These are phyloP conservation scores for Caenorhabditis remanei DNA, from an alignment of 1,140 invertebrate species.

Conservation along the genomic window DNA sequence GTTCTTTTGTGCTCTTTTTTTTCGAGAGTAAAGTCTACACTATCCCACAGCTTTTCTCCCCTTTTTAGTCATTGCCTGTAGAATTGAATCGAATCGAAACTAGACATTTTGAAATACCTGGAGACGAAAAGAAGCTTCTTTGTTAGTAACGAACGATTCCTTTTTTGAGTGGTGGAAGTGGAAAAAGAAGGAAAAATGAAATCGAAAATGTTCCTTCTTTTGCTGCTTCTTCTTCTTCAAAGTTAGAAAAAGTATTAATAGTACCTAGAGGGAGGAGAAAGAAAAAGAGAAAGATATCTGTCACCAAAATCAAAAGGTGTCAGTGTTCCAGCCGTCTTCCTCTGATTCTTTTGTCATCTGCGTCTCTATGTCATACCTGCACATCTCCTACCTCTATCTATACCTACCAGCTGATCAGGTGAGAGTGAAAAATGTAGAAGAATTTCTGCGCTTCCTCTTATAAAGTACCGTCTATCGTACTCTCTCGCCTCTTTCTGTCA, in stretches of 20 bases:
- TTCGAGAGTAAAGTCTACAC: not conserved
- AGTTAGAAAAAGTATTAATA: not conserved
- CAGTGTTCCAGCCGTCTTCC: conserved; percentile 20
- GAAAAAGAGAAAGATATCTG: conserved; percentile 10
- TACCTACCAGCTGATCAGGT: conserved; percentile 44
- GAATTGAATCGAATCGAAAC: not conserved
- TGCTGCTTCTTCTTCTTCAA: not conserved
- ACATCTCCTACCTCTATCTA: not conserved
- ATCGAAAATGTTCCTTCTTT: not conserved
- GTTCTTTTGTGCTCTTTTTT: conserved; percentile 38
- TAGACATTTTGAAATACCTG: not conserved
- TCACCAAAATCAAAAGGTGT: conserved; percentile 2
- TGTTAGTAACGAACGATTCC: not conserved
- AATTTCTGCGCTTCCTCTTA: not conserved
- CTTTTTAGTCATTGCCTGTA: not conserved
- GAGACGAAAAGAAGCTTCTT: not conserved
- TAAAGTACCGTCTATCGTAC: conserved; percentile 25
- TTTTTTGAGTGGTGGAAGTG: not conserved
- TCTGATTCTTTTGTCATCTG: not conserved
- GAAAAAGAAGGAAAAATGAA: conserved; percentile 1
- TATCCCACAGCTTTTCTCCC: not conserved
- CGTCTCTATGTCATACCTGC: no score
- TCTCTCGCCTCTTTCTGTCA: conserved; percentile 21
- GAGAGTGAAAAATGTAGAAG: not conserved
- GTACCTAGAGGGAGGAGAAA: not conserved